Evolutionary conservation across 2,113 vertebrate species (phyloP).

Genomic region (Platichthys flesus): DNA sequence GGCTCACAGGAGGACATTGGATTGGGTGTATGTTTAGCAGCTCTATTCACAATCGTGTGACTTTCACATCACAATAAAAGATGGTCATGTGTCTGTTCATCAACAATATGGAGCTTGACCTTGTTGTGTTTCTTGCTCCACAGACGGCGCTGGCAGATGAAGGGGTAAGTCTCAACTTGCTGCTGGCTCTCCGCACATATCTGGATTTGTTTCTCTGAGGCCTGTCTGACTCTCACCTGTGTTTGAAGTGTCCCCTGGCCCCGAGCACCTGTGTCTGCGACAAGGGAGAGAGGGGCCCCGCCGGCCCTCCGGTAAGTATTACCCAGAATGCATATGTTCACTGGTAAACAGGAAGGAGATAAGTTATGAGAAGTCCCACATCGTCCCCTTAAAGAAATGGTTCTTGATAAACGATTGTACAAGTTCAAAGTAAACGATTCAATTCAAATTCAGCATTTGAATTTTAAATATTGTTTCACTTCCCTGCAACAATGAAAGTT

Average conservation of each 20-base stretch:
- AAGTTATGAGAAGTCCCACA: too few relatives aligned
- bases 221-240: slow-evolving; percentile 42
- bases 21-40: slow-evolving; percentile 17
- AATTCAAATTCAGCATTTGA: too few relatives aligned
- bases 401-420: too few relatives aligned
- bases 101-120: slow-evolving; percentile 24
- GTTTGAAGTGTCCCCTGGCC: slow-evolving; percentile 83
- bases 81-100: neutral
- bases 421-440: too few relatives aligned
- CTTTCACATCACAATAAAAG: slow-evolving; percentile 5
- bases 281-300: slow-evolving; percentile 88
- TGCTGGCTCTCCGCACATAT: neutral
- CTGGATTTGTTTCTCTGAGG: too few relatives aligned
- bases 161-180: slow-evolving; percentile 80
- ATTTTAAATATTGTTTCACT: neutral
- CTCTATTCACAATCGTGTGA: neutral
- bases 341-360: too few relatives aligned
- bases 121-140: slow-evolving; percentile 37
- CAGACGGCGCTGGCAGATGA: slow-evolving; percentile 87
- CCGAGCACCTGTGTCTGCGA: slow-evolving; percentile 84
- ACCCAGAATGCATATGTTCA: too few relatives aligned
- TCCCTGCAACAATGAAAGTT: slow-evolving; percentile 62
- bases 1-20: neutral
- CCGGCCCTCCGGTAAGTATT: slow-evolving; percentile 87
- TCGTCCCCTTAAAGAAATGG: neutral